These are phyloP conservation scores for Aporophyla nigra DNA, from an alignment of 2,888 invertebrate species.

Conservation along the genomic window DNA sequence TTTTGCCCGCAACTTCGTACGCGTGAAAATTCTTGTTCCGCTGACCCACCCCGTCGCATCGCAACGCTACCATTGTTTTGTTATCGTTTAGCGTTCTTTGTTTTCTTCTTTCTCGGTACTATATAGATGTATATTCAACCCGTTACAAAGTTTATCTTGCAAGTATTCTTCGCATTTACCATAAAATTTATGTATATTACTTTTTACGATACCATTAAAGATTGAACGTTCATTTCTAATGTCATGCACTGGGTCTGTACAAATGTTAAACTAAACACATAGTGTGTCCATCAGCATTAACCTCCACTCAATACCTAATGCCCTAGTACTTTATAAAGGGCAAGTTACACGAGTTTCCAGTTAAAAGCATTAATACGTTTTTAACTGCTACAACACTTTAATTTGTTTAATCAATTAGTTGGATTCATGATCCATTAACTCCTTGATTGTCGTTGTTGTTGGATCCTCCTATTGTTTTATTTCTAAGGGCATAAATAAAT, in stretches of 20 bases:
- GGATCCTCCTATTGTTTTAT: not conserved
- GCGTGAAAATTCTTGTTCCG: too few relatives aligned
- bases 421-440: conserved; percentile 50
- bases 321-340: conserved; percentile 4
- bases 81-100: too few relatives aligned
- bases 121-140: too few relatives aligned
- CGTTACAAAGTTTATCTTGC: not conserved
- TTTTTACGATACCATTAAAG: not conserved
- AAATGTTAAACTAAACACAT: conserved; percentile 32
- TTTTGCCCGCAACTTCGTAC: too few relatives aligned
- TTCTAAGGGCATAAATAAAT: not conserved
- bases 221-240: not conserved
- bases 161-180: not conserved
- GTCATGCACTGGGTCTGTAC: not conserved
- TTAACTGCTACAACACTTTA: conserved; percentile 49
- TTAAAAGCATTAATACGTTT: conserved; percentile 43
- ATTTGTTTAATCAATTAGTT: conserved; percentile 54
- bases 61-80: too few relatives aligned
- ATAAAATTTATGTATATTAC: not conserved
- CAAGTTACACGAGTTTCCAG: conserved; percentile 30
- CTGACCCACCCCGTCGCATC: too few relatives aligned
- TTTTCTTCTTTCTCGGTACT: too few relatives aligned
- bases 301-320: conserved; percentile 13
- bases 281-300: conserved; percentile 21
- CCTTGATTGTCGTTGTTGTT: conserved; percentile 26